A percentile compares a stretch with the other conserved stretches of the same genome.
Conservation (phyloP, 2,888 invertebrate genomes). For the Eilema sororculum region DNA sequence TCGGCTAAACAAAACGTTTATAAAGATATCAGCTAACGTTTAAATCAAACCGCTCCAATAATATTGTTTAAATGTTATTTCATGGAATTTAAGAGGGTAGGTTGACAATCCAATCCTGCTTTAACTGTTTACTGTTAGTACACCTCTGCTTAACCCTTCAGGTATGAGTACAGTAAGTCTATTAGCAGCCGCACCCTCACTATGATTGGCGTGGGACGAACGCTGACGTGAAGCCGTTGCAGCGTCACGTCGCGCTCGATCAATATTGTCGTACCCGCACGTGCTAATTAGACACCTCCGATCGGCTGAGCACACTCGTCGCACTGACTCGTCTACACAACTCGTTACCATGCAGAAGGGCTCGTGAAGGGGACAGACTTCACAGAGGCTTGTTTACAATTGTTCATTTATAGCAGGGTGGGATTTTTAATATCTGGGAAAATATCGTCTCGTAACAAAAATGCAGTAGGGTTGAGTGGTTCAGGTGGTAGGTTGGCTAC, state of each 20-base stretch:
- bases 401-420: not conserved
- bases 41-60: too few species aligned
- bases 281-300: slow-evolving; percentile 21
- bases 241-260: slow-evolving; percentile 17
- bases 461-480: not conserved
- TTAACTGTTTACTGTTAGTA: too few species aligned
- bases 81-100: too few species aligned
- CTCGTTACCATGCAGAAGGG: not conserved
- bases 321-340: not conserved
- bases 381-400: not conserved
- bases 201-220: too few species aligned
- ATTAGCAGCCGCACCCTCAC: not conserved
- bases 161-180: not conserved
- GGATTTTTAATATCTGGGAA: not conserved
- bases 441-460: not conserved
- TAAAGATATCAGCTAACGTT: not conserved
- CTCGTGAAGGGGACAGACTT: not conserved
- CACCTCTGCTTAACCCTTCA: too few species aligned
- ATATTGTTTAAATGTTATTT: too few species aligned
- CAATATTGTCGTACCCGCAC: slow-evolving; percentile 26
- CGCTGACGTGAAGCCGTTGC: not conserved
- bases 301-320: slow-evolving; percentile 4
- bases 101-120: too few species aligned
- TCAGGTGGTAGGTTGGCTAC: not conserved
- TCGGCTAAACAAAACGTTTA: not conserved